These are phyloP conservation scores for Phortica magna DNA, from an alignment of 2,888 invertebrate genomes.

Conservation along the genomic window DNA sequence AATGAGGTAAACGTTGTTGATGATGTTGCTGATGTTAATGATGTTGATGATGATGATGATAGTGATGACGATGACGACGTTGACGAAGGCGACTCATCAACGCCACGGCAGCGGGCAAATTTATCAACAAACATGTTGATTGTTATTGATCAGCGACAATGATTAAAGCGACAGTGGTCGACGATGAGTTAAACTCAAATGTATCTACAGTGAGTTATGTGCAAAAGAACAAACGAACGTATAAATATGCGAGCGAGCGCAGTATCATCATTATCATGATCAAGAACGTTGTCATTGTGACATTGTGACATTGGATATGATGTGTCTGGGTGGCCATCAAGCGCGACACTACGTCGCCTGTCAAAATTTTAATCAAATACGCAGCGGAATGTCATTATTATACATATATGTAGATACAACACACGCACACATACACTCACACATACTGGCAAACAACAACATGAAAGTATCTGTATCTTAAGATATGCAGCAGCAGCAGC, in stretches of 20 bases:
- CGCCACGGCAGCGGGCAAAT: conserved; percentile 54
- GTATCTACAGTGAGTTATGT: background rate
- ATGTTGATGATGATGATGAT: background rate
- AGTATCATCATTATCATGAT: conserved; percentile 9
- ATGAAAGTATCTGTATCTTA: conserved; percentile 35
- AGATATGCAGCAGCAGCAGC: conserved; percentile 30
- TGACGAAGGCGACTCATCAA: conserved; percentile 45
- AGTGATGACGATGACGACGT: conserved; percentile 22
- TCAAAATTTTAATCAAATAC: conserved; percentile 76
- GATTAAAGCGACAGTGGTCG: conserved; percentile 64
- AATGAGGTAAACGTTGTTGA: background rate
- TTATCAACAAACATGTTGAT: conserved; percentile 73
- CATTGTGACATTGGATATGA: conserved; percentile 64
- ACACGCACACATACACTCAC: conserved; percentile 10
- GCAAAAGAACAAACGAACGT: background rate
- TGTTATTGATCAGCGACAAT: conserved; percentile 71
- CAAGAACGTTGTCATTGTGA: conserved; percentile 36
- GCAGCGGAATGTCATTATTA: conserved; percentile 75
- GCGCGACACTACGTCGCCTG: conserved; percentile 73
- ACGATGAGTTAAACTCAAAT: background rate
- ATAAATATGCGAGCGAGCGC: background rate
- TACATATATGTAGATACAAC: conserved; percentile 29
- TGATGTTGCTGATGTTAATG: background rate
- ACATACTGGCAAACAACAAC: conserved; percentile 22
- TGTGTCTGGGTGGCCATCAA: conserved; percentile 72